These are phyloP conservation scores for Salvelinus fontinalis DNA, from an alignment of 2,113 vertebrate genomes.

Conservation along the genomic window DNA sequence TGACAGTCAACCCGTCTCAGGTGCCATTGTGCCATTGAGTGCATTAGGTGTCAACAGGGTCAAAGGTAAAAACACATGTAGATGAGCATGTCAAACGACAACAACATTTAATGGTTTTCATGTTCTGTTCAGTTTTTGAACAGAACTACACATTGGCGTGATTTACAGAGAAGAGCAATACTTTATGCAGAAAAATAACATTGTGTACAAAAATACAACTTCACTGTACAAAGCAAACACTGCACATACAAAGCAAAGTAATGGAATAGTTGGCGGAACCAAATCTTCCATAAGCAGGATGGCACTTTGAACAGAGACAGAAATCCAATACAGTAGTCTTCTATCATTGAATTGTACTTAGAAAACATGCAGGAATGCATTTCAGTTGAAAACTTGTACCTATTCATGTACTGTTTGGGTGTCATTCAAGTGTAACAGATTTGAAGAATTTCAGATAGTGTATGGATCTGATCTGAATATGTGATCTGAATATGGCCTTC, in stretches of 20 bases:
- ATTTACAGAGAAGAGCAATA: constrained; percentile 44
- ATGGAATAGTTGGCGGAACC: constrained; percentile 19
- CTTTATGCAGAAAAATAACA: constrained; percentile 53
- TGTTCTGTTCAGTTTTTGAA: constrained; percentile 41
- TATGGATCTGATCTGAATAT: not conserved
- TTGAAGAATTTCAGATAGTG: constrained; percentile 5
- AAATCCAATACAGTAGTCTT: constrained; percentile 34
- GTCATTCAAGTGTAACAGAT: constrained; percentile 2
- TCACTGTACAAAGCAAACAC: constrained; percentile 66
- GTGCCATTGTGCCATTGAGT: not conserved
- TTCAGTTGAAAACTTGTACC: constrained; percentile 25
- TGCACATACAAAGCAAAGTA: constrained; percentile 51
- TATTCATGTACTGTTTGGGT: constrained; percentile 16
- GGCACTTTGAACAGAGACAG: constrained; percentile 52
- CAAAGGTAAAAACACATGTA: not conserved
- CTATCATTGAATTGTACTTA: constrained; percentile 23
- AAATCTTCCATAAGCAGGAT: constrained; percentile 28
- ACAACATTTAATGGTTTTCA: constrained; percentile 30
- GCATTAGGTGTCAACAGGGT: not conserved
- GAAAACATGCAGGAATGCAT: constrained; percentile 45
- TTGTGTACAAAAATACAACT: constrained; percentile 69
- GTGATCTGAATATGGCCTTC: not conserved
- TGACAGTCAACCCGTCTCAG: not conserved
- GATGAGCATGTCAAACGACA: constrained; percentile 41
- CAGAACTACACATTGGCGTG: constrained; percentile 43